Base-by-base conservation (phyloP, 2,797 vertebrate species). In the Parauchenoglanis ngamensis region DNA sequence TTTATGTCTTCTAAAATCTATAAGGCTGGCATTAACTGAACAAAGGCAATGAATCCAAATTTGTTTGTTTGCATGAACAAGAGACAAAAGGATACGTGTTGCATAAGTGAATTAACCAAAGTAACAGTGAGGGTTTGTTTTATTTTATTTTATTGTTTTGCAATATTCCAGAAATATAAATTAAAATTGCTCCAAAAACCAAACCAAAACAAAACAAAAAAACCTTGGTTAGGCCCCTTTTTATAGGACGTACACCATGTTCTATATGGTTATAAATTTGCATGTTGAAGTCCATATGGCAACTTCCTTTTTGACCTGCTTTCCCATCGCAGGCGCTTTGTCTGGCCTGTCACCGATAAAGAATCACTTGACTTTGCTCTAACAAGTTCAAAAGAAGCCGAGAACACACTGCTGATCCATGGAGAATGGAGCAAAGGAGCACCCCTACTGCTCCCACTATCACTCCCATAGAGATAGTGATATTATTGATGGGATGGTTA, bases 281-380 rank as follows among this genome's bases (percentile, higher is more conserved):
- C 96, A 97, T 97, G 97, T 96, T 96, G 95, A 96, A 96, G 96
- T 97, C 97, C 97, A 97, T 98, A 97, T 97, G 97, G 96, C 94
- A 94, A 97, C 96, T 98, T 98, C 97, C 98, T 97, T 97, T 86
- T 97, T 94, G 96, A 97, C 97, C 97, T 97, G 97, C 96, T 97
- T 97, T 96, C 96, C 96, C 97, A 96, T 96, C 96, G 96, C 96
- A 90, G 93, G 96, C 93, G 97, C 97, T 98, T 98, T 98, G 97
- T 99, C 96, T 95, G 92, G 96, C 93, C 97, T 98, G 97, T 98
- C 98, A 99, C 95, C 96, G 97, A 96, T 96, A 97, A 98, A 98
- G 97, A 98, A 97, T 98, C 97, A 97, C 97, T 98, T 98, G 97
- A 98, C 97, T 98, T 88, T 97, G 97, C 96, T 98, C 97, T 97